Evolutionary conservation across 2,113 vertebrate genomes (phyloP), one percentile per base, ranked within the genome.

Genomic region (Apodemus speciosus): DNA sequence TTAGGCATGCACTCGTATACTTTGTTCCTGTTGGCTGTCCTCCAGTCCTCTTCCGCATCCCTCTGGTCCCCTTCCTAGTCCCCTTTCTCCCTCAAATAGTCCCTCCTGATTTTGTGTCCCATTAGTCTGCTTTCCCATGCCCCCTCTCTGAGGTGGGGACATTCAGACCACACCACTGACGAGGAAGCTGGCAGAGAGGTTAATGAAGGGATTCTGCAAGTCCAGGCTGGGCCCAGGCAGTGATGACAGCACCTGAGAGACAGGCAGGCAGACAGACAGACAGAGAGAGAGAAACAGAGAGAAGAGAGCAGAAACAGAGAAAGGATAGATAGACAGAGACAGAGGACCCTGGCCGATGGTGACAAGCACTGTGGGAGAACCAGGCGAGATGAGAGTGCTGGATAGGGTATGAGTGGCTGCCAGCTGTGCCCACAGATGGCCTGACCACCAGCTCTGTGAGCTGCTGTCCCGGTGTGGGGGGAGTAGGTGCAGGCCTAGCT

Each of bases 231-330:
- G 77, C 35, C 35, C 51, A 58, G 35, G 79, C n/a, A 38, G 51
- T 81, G 79, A 23, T 38, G 53, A 38, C 9, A 9, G 10, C 18
- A 3, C 21, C 16, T 16, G 4, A 18, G 11, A 11, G 53, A 56
- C 14, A 56, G 53, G 16, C 14, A 56, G 53, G 6, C 18, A 21
- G 56, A 6, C 18, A 20, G 56, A 20, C 16, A 20, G 60, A 30
- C 25, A 9, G 60, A 3, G 60, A 10, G 9, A 10, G 21, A 7
- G 21, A 9, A 21, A 0, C 7, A 4, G 56, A 5, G 18, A 20
- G 20, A 6, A 8, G 60, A 60, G 23, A 10, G 60, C 25, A 9
- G 7, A 25, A n/a, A n/a, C n/a, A n/a, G n/a, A n/a, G n/a, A n/a
- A n/a, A n/a, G n/a, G 58, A 9, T 21, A 25, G 77, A 20, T 58